Evolutionary conservation across 1,140 invertebrate genomes (phyloP), one percentile per base, ranked within the genome.

Genomic region (Nixonia krombeini): DNA sequence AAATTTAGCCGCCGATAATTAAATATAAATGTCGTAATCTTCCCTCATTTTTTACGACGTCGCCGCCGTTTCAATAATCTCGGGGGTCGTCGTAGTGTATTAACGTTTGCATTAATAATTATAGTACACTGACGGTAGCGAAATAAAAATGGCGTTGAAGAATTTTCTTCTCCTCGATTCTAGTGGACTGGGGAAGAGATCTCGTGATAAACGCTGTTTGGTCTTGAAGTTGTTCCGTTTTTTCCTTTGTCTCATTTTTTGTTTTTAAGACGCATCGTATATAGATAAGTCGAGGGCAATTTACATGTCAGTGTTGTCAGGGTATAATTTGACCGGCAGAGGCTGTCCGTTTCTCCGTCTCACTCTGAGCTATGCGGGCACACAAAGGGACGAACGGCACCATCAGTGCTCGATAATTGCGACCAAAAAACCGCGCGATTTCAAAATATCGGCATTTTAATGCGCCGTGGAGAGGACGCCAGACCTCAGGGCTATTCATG

Each of bases 261-360:
- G 42, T 61, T 61, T 64, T 64, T 57, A 46, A 68, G 58, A 58
- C 52, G 49, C 57, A 62, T 62, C 46, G 55, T 74, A 67, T 75
- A 76, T 75, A 75, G 72, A 75, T 72, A 78, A 76, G 71, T 79
- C 73, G 70, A 66, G 72, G 55, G 72, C 78, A 80, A 80, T 80
- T 81, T 81, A 79, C 79, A 73, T 80, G 78, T 81, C 79, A 80
- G 74, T 67, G n/a, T 73, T 81, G 78, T 81, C 79, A 81, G 79
- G 72, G 59, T 80, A 78, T 81, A 81, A 80, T 81, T 81, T 80
- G 70, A 77, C 70, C 72, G 73, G 77, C 76, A 78, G 75, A 81
- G 72, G 73, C 70, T 70, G 66, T 70, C 41, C 65, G 56, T 62
- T 62, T 62, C 59, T 61, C 61, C 29, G 46, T 69, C 68, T 55